Percentiles rank a stretch among this genome's conserved stretches.
phyloP scores from a whole-genome alignment of 1,140 invertebrate species.

The Drosophila baimaii region DNA sequence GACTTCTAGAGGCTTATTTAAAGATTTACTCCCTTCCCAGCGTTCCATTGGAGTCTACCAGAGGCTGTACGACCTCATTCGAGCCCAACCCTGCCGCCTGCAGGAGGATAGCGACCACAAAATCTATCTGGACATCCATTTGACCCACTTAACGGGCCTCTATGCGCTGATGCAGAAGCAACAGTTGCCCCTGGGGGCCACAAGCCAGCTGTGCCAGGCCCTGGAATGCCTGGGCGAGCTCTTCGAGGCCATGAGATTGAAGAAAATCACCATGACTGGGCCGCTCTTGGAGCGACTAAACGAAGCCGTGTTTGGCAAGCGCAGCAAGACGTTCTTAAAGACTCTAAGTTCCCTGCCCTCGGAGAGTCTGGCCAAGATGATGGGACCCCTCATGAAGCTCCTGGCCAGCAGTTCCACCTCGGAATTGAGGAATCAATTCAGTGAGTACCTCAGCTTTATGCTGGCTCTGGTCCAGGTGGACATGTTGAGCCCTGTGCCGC shows the following conservation, averaged over 20 bases:
- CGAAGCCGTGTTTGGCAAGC: constrained; percentile 37
- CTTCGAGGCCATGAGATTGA: constrained; percentile 38
- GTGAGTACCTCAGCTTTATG: constrained; percentile 50
- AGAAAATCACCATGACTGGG: constrained; percentile 3
- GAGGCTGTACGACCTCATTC: constrained; percentile 51
- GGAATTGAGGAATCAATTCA: constrained; percentile 33
- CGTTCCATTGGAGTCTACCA: constrained; percentile 29
- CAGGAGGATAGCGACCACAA: constrained; percentile 45
- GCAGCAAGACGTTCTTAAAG: constrained; percentile 34
- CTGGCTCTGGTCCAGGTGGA: constrained; percentile 50
- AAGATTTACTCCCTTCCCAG: constrained; percentile 15
- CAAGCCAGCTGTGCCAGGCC: constrained; percentile 14
- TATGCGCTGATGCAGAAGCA: constrained; percentile 28
- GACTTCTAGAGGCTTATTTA: background rate
- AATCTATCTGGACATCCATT: constrained; percentile 59
- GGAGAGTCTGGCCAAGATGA: constrained; percentile 26
- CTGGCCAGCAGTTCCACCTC: constrained; percentile 1
- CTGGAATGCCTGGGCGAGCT: constrained; percentile 47
- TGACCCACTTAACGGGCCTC: constrained; percentile 47
- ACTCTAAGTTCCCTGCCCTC: constrained; percentile 28
- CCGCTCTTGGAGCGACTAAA: constrained; percentile 47
- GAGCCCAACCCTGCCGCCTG: constrained; percentile 35
- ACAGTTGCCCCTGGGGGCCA: constrained; percentile 4
- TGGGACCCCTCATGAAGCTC: constrained; percentile 37
- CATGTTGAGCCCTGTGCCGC: constrained; percentile 1